Percentiles rank a stretch among this genome's conserved stretches.
phyloP scores from a whole-genome alignment of 2,888 invertebrate genomes.

The Tuta absoluta region DNA sequence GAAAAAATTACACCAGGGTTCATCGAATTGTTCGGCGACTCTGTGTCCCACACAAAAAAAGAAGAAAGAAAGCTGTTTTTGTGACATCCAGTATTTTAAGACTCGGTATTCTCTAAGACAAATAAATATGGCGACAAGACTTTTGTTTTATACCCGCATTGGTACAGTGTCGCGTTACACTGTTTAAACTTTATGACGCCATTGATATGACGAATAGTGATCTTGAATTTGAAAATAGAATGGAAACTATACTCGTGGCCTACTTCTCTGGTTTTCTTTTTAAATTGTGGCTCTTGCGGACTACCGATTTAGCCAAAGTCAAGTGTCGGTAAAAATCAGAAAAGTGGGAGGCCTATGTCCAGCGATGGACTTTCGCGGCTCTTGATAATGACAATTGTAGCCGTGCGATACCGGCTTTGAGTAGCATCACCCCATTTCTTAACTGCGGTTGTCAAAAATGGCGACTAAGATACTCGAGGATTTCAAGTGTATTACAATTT shows the following conservation, averaged over 20 bases:
- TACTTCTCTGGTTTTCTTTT: neutral
- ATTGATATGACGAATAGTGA: neutral
- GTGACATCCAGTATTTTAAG: neutral
- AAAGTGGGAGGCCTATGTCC: neutral
- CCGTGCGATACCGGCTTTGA: no score
- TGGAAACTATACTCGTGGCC: neutral
- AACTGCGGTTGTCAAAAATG: no score
- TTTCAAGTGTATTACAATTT: no score
- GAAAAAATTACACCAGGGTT: no score
- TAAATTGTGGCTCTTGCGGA: neutral
- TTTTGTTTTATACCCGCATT: neutral
- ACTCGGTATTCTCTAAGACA: neutral
- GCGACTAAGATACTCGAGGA: no score
- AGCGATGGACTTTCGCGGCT: no score
- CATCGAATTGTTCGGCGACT: no score
- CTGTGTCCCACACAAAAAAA: no score
- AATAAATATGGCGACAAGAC: conserved; percentile 1
- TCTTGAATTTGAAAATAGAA: conserved; percentile 7
- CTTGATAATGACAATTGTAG: no score
- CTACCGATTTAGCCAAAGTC: neutral
- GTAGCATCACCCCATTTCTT: no score
- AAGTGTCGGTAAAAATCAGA: neutral
- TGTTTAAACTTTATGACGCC: neutral
- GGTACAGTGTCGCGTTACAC: neutral
- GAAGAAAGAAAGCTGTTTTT: no score